Evolutionary conservation across 2,797 vertebrate genomes (phyloP).

Genomic region (Danio jaintianensis): DNA sequence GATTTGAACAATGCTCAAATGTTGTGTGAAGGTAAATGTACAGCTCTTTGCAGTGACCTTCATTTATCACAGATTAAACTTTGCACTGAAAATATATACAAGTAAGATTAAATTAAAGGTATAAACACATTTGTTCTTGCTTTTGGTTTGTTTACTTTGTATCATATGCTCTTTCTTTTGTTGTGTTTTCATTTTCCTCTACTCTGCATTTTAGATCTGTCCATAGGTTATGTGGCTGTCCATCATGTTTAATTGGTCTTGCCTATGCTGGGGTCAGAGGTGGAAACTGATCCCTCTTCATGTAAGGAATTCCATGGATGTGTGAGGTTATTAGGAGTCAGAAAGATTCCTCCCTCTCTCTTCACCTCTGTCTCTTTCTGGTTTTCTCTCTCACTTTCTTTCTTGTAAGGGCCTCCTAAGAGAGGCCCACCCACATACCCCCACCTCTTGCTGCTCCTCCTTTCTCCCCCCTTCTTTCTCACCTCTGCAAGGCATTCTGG

Average conservation of each 20-base stretch:
- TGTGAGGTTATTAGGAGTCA: slow-evolving; percentile 72
- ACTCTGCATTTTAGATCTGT: slow-evolving; percentile 61
- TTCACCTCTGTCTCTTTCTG: slow-evolving; percentile 21
- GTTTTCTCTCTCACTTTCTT: slow-evolving; percentile 32
- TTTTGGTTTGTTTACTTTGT: slow-evolving; percentile 43
- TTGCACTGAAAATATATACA: slow-evolving; percentile 42
- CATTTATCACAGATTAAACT: slow-evolving; percentile 60
- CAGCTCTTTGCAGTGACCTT: slow-evolving; percentile 61
- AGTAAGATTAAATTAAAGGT: neutral
- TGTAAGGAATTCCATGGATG: slow-evolving; percentile 73
- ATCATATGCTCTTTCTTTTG: slow-evolving; percentile 49
- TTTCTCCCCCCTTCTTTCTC: slow-evolving; percentile 58
- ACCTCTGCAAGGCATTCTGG: slow-evolving; percentile 91
- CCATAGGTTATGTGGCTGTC: slow-evolving; percentile 70
- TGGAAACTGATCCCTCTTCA: slow-evolving; percentile 72
- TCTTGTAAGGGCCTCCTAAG: neutral
- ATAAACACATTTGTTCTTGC: neutral
- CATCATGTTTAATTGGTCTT: slow-evolving; percentile 76
- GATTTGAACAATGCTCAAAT: slow-evolving; percentile 60
- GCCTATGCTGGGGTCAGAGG: slow-evolving; percentile 68
- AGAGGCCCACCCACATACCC: slow-evolving; percentile 39
- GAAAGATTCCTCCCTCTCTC: slow-evolving; percentile 57
- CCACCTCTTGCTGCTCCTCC: slow-evolving; percentile 14
- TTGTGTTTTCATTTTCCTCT: slow-evolving; percentile 38
- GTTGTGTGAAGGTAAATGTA: slow-evolving; percentile 68